Evolutionary conservation across 2,797 vertebrate genomes (phyloP), one percentile per base, ranked within the genome.

Genomic region (Silurus aristotelis): DNA sequence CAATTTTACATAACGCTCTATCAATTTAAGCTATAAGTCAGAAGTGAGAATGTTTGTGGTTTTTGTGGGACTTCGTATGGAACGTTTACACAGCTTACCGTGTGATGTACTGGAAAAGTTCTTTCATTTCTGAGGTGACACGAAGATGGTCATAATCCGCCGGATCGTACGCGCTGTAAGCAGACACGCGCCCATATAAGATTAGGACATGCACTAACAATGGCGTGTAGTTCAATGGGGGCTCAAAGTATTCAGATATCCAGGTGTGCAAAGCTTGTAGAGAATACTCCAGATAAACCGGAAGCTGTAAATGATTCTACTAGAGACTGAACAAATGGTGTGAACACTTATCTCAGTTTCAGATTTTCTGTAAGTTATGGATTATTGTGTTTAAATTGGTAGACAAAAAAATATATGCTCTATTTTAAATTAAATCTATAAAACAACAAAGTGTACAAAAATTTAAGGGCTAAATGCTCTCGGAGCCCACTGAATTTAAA

Each of bases 21-120:
- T 17, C 27, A 76, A 1, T 73, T 48, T 25, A 1, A 46, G 22
- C 22, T 56, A 31, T 1, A 58, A 55, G 20, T 70, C 38, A 58
- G 15, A 82, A 56, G 20, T 82, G 27, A 46, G n/a, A 19, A 1
- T 10, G 14, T 61, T 22, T 56, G 25, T 73, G 67, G 81, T 80
- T 46, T 75, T 38, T 85, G 58, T 80, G 25, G 78, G 67, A 68
- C 60, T 61, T 20, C 27, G 20, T 12, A 22, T 20, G 5, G 15
- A 48, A 38, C 31, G 0, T 76, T 43, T 1, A 58, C 3, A 8
- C 52, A 46, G 70, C 92, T 93, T 86, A 98, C 98, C 97, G 94
- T 79, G 93, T 96, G 89, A 98, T 98, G 88, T 99, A 98, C 91
- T 98, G 96, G 90, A 99, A 99, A 80, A 99, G 94, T 38, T 98